Evolutionary conservation across 2,888 invertebrate genomes (phyloP), one percentile per base, ranked within the genome.

Genomic region (Nebria salina): DNA sequence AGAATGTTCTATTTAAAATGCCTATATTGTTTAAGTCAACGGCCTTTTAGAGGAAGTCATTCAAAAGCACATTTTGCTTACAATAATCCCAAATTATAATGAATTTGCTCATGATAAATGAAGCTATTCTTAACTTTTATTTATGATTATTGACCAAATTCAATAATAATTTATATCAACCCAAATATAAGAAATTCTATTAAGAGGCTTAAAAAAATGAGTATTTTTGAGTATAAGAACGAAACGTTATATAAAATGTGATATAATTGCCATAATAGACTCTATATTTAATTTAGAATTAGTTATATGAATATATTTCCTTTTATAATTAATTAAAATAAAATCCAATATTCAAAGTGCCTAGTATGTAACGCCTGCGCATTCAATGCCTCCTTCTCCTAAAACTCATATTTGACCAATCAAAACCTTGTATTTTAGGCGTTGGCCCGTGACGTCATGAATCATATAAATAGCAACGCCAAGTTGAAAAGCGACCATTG

Each of bases 401-500:
- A 74, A 34, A 11, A n/a, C 41, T 15, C 15, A 74, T 79, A 83
- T 70, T 11, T 34, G 82, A 87, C 92, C 92, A 92, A 92, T 92
- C 88, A 87, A 83, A 86, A 82, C 26, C 77, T 83, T 83, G 86
- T 77, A 86, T 86, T 85, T 84, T 86, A 86, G 89, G 91, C 91
- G 91, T 91, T 90, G 88, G 85, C 88, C 13, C 88, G 89, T 90
- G 90, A 89, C 88, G 88, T 87, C 88, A 88, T 87, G 85, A 85
- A 83, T 74, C 72, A 84, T 93, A 93, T 93, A 93, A 90, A 93
- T 91, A 90, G 87, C 85, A 86, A 87, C 86, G 87, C 86, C 89
- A 88, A 88, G 87, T 88, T 86, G 87, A 87, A 89, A 90, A 88
- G 86, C 84, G 85, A 85, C 85, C 90, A 82, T 79, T 78, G 78